Percentiles rank a stretch among this genome's conserved stretches.
These are phyloP conservation scores for Dendrocincla tyrannina DNA, from an alignment of 2,797 vertebrate genomes.

Conservation along the genomic window DNA sequence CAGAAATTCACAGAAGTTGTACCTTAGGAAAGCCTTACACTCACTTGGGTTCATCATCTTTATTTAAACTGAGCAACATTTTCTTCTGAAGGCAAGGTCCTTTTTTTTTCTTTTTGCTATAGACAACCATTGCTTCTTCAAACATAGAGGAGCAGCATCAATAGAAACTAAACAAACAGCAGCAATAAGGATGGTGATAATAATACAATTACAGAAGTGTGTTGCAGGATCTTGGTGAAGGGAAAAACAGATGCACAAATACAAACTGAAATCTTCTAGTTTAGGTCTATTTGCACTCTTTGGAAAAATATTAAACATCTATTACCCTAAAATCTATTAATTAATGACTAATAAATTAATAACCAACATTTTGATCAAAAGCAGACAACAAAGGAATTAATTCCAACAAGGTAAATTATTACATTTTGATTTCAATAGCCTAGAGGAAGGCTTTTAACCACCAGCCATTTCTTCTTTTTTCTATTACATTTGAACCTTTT, in stretches of 20 bases:
- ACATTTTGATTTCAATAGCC: constrained; percentile 31
- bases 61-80: not conserved
- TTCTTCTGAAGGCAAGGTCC: not conserved
- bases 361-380: constrained; percentile 12
- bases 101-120: not conserved
- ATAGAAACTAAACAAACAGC: not conserved
- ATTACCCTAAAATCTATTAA: not conserved
- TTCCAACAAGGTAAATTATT: constrained; percentile 48
- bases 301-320: not conserved
- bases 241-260: not conserved
- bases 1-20: not conserved
- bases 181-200: not conserved
- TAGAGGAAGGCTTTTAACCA: constrained; percentile 36
- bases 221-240: not conserved
- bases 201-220: not conserved
- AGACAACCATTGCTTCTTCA: not conserved
- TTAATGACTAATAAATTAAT: constrained; percentile 12
- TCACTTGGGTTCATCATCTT: not conserved
- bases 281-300: not conserved
- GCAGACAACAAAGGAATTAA: constrained; percentile 14
- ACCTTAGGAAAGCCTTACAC: not conserved
- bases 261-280: not conserved
- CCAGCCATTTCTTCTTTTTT: constrained; percentile 35
- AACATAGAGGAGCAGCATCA: not conserved
- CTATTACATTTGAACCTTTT: constrained; percentile 34